phyloP scores from a whole-genome alignment of 2,113 vertebrate genomes.

The Nothobranchius furzeri region DNA sequence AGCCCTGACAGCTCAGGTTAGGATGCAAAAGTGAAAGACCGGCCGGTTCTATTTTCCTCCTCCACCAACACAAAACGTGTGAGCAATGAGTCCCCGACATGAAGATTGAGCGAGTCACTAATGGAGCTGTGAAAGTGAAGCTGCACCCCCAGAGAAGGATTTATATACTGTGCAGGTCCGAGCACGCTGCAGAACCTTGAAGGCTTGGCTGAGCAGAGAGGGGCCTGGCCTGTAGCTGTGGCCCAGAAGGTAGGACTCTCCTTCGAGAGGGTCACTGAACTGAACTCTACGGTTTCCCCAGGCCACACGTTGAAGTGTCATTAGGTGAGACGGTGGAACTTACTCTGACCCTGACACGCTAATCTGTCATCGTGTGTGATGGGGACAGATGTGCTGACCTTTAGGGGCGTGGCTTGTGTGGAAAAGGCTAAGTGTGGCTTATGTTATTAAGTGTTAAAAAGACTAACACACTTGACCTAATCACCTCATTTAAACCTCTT shows the following conservation, averaged over 20 bases:
- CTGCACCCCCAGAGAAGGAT: constrained; percentile 22
- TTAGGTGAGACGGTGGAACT: not conserved
- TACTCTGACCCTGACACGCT: no score
- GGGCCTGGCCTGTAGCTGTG: not conserved
- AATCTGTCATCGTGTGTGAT: not conserved
- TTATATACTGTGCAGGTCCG: constrained; percentile 56
- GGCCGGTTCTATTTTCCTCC: not conserved
- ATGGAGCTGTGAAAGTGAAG: constrained; percentile 52
- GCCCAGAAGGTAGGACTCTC: not conserved
- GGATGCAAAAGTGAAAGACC: not conserved
- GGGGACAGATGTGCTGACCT: not conserved
- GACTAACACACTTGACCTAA: not conserved
- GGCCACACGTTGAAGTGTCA: not conserved
- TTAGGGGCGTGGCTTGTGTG: not conserved
- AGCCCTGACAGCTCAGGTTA: constrained; percentile 1
- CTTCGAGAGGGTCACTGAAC: not conserved
- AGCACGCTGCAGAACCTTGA: constrained; percentile 44
- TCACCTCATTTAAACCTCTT: not conserved
- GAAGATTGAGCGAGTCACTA: not conserved
- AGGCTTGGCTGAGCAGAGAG: constrained; percentile 16
- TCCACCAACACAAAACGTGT: not conserved
- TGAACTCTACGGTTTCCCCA: not conserved
- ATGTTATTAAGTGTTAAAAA: not conserved
- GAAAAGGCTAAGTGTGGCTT: not conserved
- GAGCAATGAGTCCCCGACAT: not conserved